Evolutionary conservation across 2,797 vertebrate genomes (phyloP).

Genomic region (Coendou prehensilis): DNA sequence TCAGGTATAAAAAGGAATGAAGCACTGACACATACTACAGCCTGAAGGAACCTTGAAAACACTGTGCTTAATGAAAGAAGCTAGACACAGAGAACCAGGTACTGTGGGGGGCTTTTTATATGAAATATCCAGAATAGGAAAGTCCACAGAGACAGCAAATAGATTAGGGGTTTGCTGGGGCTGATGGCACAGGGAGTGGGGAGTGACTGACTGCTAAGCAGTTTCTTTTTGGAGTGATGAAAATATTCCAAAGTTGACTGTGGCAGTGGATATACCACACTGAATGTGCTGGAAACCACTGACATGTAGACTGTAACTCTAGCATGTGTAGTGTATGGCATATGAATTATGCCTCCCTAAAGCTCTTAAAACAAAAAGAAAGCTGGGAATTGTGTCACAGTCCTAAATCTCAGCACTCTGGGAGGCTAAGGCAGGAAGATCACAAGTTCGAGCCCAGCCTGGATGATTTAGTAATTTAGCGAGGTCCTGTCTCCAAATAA

Average conservation of each 20-base stretch:
- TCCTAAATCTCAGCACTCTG: neutral
- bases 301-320: neutral
- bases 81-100: neutral
- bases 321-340: neutral
- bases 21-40: neutral
- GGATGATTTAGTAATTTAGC: neutral
- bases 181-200: neutral
- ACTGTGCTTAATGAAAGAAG: neutral
- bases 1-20: neutral
- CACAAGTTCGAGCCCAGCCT: neutral
- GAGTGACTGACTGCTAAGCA: neutral
- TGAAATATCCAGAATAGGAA: neutral
- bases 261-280: neutral
- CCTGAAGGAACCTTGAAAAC: neutral
- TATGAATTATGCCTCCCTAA: neutral
- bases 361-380: neutral
- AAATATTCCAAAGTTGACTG: neutral
- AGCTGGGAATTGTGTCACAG: neutral
- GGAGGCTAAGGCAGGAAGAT: neutral
- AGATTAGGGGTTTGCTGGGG: neutral
- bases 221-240: neutral
- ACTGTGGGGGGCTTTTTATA: neutral
- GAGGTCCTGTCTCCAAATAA: neutral
- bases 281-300: neutral
- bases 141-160: neutral